A percentile compares a stretch with the other conserved stretches of the same genome.
Evolutionary conservation across 2,888 invertebrate genomes (phyloP).

Genomic region (Altica lythri): DNA sequence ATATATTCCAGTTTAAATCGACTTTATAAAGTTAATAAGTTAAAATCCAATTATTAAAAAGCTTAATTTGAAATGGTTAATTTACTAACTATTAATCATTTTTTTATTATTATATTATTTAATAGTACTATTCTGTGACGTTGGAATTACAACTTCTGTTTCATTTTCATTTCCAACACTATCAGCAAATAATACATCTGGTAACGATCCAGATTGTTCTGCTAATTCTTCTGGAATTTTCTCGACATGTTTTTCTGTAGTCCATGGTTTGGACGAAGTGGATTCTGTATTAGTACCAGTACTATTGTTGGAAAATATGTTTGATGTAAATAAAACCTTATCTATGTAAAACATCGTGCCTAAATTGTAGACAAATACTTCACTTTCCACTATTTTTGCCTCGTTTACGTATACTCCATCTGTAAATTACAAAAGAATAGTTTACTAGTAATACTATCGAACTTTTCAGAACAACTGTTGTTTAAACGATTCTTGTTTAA

Average conservation of each 20-base stretch:
- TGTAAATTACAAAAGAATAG: too few species aligned
- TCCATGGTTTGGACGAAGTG: conserved; percentile 32
- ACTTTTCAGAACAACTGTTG: too few species aligned
- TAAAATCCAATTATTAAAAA: too few species aligned
- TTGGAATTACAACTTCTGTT: conserved; percentile 29
- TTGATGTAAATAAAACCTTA: conserved; percentile 60
- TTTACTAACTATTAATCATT: too few species aligned
- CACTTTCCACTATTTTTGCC: conserved; percentile 64
- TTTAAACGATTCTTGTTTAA: too few species aligned
- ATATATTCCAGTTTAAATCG: too few species aligned
- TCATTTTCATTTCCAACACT: conserved; percentile 41
- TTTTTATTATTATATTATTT: conserved; percentile 28
- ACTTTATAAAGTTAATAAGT: too few species aligned
- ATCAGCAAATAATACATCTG: conserved; percentile 55
- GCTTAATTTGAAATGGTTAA: too few species aligned
- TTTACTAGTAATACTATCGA: too few species aligned
- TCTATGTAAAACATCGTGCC: conserved; percentile 69
- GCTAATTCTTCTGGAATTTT: conserved; percentile 53
- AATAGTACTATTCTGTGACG: conserved; percentile 31
- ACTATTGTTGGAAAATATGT: conserved; percentile 45
- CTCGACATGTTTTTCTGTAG: conserved; percentile 47
- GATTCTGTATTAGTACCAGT: conserved; percentile 31
- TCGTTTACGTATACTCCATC: conserved; percentile 62
- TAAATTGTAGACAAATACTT: conserved; percentile 68
- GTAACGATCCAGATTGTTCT: conserved; percentile 50